Evolutionary conservation across 2,888 invertebrate genomes (phyloP).

Genomic region (Loripinus fragilis): DNA sequence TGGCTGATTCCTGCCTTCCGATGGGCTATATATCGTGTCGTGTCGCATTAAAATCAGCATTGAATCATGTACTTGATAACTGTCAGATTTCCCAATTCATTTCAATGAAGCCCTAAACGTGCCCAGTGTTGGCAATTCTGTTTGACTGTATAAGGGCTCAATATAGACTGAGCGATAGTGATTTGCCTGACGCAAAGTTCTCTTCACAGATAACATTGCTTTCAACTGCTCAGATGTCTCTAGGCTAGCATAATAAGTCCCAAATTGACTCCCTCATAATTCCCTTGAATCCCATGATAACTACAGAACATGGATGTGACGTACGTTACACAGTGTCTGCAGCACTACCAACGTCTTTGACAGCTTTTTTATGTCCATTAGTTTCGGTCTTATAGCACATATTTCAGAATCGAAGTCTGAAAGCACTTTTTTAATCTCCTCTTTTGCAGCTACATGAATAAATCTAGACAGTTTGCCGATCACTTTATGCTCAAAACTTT

Average conservation of each 20-base stretch:
- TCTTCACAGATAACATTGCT: not conserved
- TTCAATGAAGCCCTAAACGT: conserved; percentile 7
- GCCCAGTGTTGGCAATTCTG: conserved; percentile 3
- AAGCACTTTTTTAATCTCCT: not conserved
- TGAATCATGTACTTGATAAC: conserved; percentile 12
- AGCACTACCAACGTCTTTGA: not conserved
- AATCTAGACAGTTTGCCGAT: not conserved
- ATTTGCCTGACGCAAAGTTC: not conserved
- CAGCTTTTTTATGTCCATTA: not conserved
- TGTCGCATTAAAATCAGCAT: not conserved
- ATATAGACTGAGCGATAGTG: conserved; percentile 19
- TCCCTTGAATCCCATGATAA: not conserved
- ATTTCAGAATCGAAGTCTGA: conserved; percentile 17
- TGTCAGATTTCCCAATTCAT: conserved; percentile 9
- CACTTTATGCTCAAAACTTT: conserved; percentile 2
- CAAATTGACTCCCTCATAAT: not conserved
- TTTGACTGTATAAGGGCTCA: not conserved
- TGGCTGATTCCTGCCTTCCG: not conserved
- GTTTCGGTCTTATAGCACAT: not conserved
- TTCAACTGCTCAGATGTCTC: not conserved
- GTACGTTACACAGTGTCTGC: not conserved
- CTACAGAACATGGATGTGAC: not conserved
- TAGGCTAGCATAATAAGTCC: not conserved
- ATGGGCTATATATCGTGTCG: not conserved
- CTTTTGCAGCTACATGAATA: conserved; percentile 6